phyloP scores from a whole-genome alignment of 37 sponge, comb jelly and placozoan genomes.

The Spongia lamella region DNA sequence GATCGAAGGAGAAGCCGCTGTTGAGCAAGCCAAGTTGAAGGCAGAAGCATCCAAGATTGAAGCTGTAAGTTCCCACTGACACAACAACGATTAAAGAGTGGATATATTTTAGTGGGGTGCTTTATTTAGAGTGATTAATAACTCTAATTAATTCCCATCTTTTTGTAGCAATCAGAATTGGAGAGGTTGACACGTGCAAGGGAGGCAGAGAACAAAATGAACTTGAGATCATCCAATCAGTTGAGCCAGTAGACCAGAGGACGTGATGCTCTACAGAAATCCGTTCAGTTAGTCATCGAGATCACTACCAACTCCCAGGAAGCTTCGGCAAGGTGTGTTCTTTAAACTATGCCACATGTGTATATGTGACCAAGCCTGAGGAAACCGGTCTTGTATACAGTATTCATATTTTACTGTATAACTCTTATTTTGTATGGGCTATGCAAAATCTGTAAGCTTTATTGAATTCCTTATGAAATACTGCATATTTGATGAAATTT shows the following conservation, averaged over 20 bases:
- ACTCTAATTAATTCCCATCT: background rate
- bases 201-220: slow-evolving; percentile 97
- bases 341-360: too few relatives aligned
- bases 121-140: background rate
- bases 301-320: slow-evolving; percentile 99
- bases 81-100: too few relatives aligned
- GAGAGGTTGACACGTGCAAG: slow-evolving; percentile 87
- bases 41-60: slow-evolving; percentile 94
- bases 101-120: too few relatives aligned
- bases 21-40: slow-evolving; percentile 95
- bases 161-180: slow-evolving; percentile 88
- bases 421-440: too few relatives aligned
- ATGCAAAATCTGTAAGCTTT: too few relatives aligned
- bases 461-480: too few relatives aligned
- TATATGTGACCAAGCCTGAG: too few relatives aligned
- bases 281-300: slow-evolving; percentile 98
- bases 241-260: slow-evolving; percentile 99
- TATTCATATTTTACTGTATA: too few relatives aligned
- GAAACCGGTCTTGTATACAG: too few relatives aligned
- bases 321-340: slow-evolving; percentile 86
- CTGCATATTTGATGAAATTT: too few relatives aligned
- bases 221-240: slow-evolving; percentile 98
- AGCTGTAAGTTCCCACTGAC: slow-evolving; percentile 65
- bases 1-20: slow-evolving; percentile 98
- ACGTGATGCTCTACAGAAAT: slow-evolving; percentile 99